Evolutionary conservation across 1,140 invertebrate genomes (phyloP), one percentile per base, ranked within the genome.

Genomic region (Tribolium castaneum): DNA sequence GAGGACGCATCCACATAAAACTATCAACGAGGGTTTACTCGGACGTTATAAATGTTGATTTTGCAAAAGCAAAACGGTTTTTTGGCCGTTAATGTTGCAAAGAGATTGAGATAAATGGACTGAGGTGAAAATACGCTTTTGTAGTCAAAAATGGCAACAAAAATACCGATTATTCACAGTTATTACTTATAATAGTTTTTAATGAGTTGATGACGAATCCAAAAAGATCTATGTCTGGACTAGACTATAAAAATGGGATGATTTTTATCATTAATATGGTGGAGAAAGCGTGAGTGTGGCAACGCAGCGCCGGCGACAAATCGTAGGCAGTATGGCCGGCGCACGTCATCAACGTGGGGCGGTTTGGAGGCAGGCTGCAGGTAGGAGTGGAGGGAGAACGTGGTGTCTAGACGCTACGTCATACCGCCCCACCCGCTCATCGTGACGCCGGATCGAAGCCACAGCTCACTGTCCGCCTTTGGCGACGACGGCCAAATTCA

Each of bases 331-430:
- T 56, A 77, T 77, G 75, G 62, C 77, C 59, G 77, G 77, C 77
- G 56, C 77, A 75, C 73, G 75, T 70, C 51, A 70, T 74, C 70
- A 77, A 71, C 59, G 70, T 66, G 30, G 78, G 59, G 78, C 70
- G 75, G 78, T 72, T 76, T 59, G 74, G 74, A 66, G 59, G 74
- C 54, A 66, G 59, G 54, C 59, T 59, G 45, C 75, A 80, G 70
- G 74, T 66, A 71, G 70, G 9, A 14, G 49, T 72, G 45, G 73
- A 75, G 62, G 80, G 80, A 72, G 77, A 49, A 73, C 19, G 54
- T 66, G 35, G 62, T 71, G 80, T 80, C 80, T 80, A 80, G 80
- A 80, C 80, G 72, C 80, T 80, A 80, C 80, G 80, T 80, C 80
- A 80, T 54, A 72, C 66, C 62, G 59, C 78, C 78, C 78, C 78